These are phyloP conservation scores for Enteromius trimaculatus DNA, from an alignment of 2,797 vertebrate genomes.

Conservation along the genomic window DNA sequence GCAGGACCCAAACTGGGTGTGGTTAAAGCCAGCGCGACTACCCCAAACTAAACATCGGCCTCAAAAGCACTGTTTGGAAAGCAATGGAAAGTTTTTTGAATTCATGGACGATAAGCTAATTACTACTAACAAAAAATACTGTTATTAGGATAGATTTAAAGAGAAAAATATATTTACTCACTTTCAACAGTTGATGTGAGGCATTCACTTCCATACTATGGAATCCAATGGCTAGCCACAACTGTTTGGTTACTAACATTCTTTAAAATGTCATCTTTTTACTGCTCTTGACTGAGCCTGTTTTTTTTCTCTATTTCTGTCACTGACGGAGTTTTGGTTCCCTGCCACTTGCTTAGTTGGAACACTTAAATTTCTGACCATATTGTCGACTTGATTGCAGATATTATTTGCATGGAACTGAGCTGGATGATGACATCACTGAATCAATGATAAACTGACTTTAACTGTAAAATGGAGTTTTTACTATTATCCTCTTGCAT, in stretches of 20 bases:
- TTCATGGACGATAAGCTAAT: not conserved
- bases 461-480: too few species aligned
- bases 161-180: not conserved
- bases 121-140: not conserved
- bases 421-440: not conserved
- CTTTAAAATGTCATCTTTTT: not conserved
- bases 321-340: too few species aligned
- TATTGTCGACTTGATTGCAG: too few species aligned
- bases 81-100: not conserved
- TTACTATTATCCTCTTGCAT: too few species aligned
- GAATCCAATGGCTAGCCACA: not conserved
- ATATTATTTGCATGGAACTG: not conserved
- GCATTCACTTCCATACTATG: not conserved
- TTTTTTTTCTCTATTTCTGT: not conserved
- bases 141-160: not conserved
- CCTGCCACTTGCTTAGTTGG: too few species aligned
- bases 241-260: not conserved
- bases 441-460: not conserved
- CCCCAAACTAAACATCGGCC: conserved; percentile 13
- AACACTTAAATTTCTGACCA: too few species aligned
- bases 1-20: conserved; percentile 45
- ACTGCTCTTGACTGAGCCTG: too few species aligned
- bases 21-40: conserved; percentile 28
- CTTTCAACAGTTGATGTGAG: not conserved
- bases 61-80: not conserved